Conservation (phyloP, 2,888 invertebrate species). For the Melanostoma scalare region DNA sequence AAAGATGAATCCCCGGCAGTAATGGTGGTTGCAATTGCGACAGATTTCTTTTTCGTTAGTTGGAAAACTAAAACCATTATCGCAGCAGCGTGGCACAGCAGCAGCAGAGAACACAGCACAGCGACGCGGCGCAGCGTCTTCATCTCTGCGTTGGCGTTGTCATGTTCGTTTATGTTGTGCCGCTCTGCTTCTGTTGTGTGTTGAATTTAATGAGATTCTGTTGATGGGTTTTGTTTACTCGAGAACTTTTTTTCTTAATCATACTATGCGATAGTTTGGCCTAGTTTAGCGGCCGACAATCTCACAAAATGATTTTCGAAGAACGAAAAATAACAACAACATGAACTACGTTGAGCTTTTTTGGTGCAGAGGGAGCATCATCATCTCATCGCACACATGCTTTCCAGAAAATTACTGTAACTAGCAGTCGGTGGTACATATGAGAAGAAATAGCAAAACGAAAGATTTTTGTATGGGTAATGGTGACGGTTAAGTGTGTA, state of each 20-base stretch:
- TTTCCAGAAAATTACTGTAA: constrained; percentile 48
- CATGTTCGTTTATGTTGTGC: constrained; percentile 14
- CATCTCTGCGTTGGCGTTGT: neutral
- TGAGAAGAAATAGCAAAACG: too few species aligned
- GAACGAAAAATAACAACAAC: constrained; percentile 18
- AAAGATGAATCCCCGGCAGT: constrained; percentile 9
- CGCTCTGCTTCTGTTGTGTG: constrained; percentile 43
- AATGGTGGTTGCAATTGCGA: constrained; percentile 38
- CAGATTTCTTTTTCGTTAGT: constrained; percentile 23
- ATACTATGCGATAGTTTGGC: constrained; percentile 51
- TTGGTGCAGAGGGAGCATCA: neutral
- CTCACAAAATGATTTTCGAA: constrained; percentile 19
- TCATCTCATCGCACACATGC: constrained; percentile 29
- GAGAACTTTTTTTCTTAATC: constrained; percentile 39
- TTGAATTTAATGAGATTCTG: constrained; percentile 65
- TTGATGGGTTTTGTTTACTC: constrained; percentile 65
- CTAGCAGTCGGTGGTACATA: constrained; percentile 26
- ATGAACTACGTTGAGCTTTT: neutral
- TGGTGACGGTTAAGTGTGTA: neutral
- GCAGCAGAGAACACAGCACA: neutral
- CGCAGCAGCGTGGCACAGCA: constrained; percentile 20
- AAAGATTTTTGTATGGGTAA: too few species aligned
- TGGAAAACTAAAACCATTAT: constrained; percentile 29
- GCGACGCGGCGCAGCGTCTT: constrained; percentile 3
- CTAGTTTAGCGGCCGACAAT: constrained; percentile 53